phyloP scores from a whole-genome alignment of 2,888 invertebrate species.

The Thysanoteuthis rhombus region DNA sequence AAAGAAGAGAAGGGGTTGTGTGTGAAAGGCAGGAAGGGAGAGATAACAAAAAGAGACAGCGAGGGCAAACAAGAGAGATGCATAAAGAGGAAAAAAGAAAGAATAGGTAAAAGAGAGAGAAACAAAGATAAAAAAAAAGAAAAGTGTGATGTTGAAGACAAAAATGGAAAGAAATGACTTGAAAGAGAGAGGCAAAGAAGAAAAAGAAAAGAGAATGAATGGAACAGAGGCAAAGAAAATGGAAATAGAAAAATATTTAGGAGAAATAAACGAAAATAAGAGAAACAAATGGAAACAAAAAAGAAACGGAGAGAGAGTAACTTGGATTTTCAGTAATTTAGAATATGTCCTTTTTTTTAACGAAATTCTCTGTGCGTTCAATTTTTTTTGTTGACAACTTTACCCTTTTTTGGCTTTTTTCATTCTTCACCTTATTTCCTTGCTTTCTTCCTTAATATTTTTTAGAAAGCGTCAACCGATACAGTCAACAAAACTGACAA shows the following conservation, averaged over 20 bases:
- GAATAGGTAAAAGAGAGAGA: not conserved
- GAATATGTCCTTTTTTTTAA: too few relatives aligned
- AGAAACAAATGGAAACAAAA: too few relatives aligned
- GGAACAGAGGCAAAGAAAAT: too few relatives aligned
- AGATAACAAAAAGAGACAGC: not conserved
- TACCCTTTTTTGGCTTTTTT: not conserved
- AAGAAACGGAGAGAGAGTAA: too few relatives aligned
- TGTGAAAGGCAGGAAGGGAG: not conserved
- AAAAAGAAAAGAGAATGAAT: not conserved
- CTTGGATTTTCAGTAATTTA: too few relatives aligned
- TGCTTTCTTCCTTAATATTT: too few relatives aligned
- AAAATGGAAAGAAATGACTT: not conserved
- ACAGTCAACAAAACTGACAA: too few relatives aligned
- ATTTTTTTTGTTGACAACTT: not conserved
- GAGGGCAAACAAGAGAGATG: not conserved
- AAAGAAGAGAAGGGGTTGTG: not conserved
- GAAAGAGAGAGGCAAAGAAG: not conserved
- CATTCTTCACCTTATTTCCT: not conserved
- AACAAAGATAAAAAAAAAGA: not conserved
- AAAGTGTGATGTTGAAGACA: too few relatives aligned
- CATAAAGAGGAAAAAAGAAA: not conserved
- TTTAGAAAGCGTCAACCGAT: too few relatives aligned
- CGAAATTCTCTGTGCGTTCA: not conserved
- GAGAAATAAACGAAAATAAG: not conserved
- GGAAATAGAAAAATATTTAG: too few relatives aligned